These are phyloP conservation scores for Pangasius mekongensis DNA, from an alignment of 2,797 vertebrate species.

Conservation along the genomic window DNA sequence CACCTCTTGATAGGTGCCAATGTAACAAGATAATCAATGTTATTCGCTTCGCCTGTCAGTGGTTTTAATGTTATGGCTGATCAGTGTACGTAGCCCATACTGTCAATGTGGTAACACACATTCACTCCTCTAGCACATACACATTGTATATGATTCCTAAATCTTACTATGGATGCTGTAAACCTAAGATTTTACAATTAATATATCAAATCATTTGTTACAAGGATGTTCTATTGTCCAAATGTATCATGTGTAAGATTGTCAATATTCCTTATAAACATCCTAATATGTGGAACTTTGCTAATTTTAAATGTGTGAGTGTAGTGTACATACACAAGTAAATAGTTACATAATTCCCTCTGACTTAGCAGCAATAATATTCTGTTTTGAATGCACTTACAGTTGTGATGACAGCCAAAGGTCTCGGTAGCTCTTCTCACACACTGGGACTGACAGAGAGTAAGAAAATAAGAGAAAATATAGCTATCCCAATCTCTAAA, in stretches of 20 bases:
- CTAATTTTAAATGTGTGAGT: not conserved
- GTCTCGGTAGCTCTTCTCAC: not conserved
- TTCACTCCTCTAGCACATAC: not conserved
- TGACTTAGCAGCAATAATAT: slow-evolving; percentile 73
- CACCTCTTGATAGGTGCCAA: no score
- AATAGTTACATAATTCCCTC: no score
- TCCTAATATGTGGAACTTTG: not conserved
- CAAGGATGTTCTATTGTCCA: no score
- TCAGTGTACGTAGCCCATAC: no score
- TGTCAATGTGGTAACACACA: no score
- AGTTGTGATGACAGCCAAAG: not conserved
- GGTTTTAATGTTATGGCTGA: no score
- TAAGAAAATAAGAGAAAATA: slow-evolving; percentile 26
- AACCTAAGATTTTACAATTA: not conserved
- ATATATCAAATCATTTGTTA: not conserved
- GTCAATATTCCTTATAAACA: not conserved
- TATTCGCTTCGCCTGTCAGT: no score
- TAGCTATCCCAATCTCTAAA: slow-evolving; percentile 28
- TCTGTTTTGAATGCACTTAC: slow-evolving; percentile 76
- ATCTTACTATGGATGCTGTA: not conserved
- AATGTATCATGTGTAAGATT: not conserved
- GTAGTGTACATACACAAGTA: not conserved
- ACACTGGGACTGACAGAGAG: slow-evolving; percentile 23
- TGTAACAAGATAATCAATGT: no score
- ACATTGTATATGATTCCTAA: not conserved